Base-by-base conservation (phyloP, 2,113 vertebrate species). In the Phalacrocorax carbo region DNA sequence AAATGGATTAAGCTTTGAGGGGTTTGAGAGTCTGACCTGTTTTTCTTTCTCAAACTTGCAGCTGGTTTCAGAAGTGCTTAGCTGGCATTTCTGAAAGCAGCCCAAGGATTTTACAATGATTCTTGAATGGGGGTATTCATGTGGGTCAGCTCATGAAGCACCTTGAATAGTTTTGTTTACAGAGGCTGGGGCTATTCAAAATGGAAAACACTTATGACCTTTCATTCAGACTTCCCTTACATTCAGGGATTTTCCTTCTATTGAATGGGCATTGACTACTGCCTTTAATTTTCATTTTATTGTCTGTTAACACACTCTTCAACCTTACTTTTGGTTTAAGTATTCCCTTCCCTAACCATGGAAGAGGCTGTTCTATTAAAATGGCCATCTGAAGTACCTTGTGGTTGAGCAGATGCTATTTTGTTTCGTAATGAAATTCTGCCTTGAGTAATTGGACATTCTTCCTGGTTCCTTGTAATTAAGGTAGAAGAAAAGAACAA, bases 401-500 rank as follows among this genome's bases (percentile, higher is more conserved):
- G 86, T 82, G 77, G 73, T 15, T 54, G 65, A 85, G 81, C 93
- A 96, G 93, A 94, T 95, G 86, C 70, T 95, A 95, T 94, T 93
- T 85, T 73, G 22, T 19, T 85, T 73, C 46, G 79, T 90, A 96
- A 96, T 86, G 64, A 94, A 96, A 88, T 86, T 91, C 79, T 93
- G 68, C 68, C 60, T 78, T 64, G 93, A 90, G 90, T 95, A 97
- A 96, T 73, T 90, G 95, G 70, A 79, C 78, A 7, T 86, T 96
- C 86, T 94, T 95, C 93, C 96, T 91, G 75, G 78, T 96, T 94
- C 93, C 81, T 93, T 9, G 0, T 91, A 90, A 96, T 96, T 91
- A 88, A 90, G 75, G 75, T 54, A 87, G 60, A 26, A 95, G 91
- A 89, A 94, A 84, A 95, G 83, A 93, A 95, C 62, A 87, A 95